These are phyloP conservation scores for Zelleria hepariella DNA, from an alignment of 2,888 invertebrate genomes.

Conservation along the genomic window DNA sequence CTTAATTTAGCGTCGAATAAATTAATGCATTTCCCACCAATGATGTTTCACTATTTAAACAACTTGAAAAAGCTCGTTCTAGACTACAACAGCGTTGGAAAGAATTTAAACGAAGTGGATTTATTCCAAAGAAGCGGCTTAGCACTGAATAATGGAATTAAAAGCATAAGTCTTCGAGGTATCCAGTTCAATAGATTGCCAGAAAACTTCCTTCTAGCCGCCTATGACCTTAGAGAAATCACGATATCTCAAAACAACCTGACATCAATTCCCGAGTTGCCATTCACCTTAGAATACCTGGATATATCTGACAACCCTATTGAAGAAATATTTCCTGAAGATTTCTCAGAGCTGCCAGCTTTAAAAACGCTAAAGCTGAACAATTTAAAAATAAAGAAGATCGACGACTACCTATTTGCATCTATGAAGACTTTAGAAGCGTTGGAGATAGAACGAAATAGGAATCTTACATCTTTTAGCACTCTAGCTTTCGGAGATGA, in stretches of 20 bases:
- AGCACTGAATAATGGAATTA: slow-evolving; percentile 45
- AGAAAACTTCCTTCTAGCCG: slow-evolving; percentile 53
- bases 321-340: slow-evolving; percentile 50
- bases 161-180: slow-evolving; percentile 40
- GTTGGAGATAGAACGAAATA: slow-evolving; percentile 70
- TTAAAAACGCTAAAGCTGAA: slow-evolving; percentile 70
- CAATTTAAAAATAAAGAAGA: slow-evolving; percentile 62
- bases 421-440: slow-evolving; percentile 61
- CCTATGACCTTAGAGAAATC: slow-evolving; percentile 56
- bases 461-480: slow-evolving; percentile 61
- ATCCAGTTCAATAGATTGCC: slow-evolving; percentile 37
- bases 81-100: slow-evolving; percentile 54
- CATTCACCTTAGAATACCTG: slow-evolving; percentile 68
- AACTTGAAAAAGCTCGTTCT: slow-evolving; percentile 50
- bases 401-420: slow-evolving; percentile 70
- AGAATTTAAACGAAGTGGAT: slow-evolving; percentile 33
- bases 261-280: slow-evolving; percentile 65
- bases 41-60: slow-evolving; percentile 48
- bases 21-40: slow-evolving; percentile 42
- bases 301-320: slow-evolving; percentile 76
- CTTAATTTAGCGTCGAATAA: slow-evolving; percentile 57
- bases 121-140: slow-evolving; percentile 53
- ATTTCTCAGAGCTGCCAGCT: slow-evolving; percentile 62
- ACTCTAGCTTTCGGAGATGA: slow-evolving; percentile 49
- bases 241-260: slow-evolving; percentile 70